Evolutionary conservation across 2,797 vertebrate species (phyloP).

Genomic region (Squalus acanthias): DNA sequence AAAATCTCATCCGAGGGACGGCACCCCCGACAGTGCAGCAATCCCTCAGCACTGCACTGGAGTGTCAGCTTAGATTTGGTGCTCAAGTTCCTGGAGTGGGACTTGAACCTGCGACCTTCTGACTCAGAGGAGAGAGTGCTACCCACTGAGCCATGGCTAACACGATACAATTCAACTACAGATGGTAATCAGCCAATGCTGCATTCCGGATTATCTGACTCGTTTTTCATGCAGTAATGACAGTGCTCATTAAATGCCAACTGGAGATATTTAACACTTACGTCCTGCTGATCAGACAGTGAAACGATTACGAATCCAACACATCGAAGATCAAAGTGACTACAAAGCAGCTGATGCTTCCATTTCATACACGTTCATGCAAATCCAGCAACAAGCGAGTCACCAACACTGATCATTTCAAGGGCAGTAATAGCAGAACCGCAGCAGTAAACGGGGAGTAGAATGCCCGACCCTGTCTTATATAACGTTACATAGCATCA

Average conservation of each 20-base stretch:
- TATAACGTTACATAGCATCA: neutral
- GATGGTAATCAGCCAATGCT: neutral
- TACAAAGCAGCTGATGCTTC: neutral
- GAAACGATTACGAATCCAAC: neutral
- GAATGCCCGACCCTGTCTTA: neutral
- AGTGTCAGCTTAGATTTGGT: neutral
- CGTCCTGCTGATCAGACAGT: neutral
- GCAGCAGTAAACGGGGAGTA: neutral
- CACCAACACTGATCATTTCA: neutral
- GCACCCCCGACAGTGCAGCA: neutral
- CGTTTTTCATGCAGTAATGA: neutral
- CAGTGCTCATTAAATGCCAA: neutral
- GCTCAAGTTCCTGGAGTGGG: neutral
- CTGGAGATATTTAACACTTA: neutral
- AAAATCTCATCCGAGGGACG: neutral
- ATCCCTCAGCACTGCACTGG: neutral
- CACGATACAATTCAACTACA: neutral
- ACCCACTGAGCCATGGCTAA: neutral
- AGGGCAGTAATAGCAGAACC: neutral
- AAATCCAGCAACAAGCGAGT: neutral
- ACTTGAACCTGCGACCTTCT: neutral
- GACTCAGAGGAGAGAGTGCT: neutral
- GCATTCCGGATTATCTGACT: neutral
- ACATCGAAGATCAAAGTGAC: neutral
- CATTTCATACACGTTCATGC: neutral